Evolutionary conservation across 2,113 vertebrate species (phyloP), one percentile per base, ranked within the genome.

Genomic region (Coregonus clupeaformis): DNA sequence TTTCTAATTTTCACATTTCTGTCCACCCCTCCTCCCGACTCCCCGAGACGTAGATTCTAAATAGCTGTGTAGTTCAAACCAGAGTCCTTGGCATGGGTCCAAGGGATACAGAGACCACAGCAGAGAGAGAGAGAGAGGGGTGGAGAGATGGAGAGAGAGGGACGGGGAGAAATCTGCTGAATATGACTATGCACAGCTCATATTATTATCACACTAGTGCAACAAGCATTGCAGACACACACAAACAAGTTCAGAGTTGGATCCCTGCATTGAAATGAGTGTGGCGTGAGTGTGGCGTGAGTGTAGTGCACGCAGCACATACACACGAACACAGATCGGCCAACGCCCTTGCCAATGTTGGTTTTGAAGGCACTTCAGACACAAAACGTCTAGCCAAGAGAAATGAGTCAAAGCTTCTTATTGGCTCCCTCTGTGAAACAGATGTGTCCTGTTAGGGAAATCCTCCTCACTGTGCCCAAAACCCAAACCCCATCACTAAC

Each of bases 321-420:
- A 20, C 57, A 60, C 57, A 22, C 9, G n/a, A 87, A 86, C 82
- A 83, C 81, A 80, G 75, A 83, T 86, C 71, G 87, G 89, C 82
- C 86, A 89, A 91, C 89, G 85, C 88, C 87, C 85, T 89, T 86
- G 16, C 79, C 86, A 88, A 82, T 82, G 82, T 88, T 91, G 86
- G 83, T 91, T 89, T 87, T 88, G 86, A 86, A 88, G 86, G 89
- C 87, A 87, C 89, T 90, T 89, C 88, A 90, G 85, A 90, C 85
- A 80, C 76, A 66, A 73, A 83, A 73, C 71, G 88, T 90, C 89
- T 90, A 85, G 87, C 89, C 90, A 92, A 88, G 75, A 88, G 84
- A 87, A 88, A 90, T 89, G 84, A 90, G 84, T 88, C 89, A 90
- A 87, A 85, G 85, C 82, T 87, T 85, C 88, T 87, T 87, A 87